A percentile compares a stretch with the other conserved stretches of the same genome.
Evolutionary conservation across 2,888 invertebrate species (phyloP).

Genomic region (Disparrhopalites patrizii): DNA sequence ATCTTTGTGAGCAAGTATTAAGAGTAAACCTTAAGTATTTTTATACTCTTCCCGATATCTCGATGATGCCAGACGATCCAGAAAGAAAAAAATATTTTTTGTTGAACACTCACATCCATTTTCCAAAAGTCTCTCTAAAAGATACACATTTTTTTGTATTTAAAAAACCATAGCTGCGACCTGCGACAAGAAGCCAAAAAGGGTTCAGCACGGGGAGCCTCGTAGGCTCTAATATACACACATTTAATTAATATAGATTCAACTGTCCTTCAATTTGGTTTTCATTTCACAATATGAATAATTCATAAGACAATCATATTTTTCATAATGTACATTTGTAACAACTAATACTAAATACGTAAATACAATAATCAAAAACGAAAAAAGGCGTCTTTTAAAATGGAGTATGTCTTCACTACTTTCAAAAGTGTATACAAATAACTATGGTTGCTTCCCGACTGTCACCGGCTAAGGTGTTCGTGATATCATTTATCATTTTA

Average conservation of each 20-base stretch:
- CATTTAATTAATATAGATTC: background rate
- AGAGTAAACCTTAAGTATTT: no score
- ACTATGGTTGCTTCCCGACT: background rate
- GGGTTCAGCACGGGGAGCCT: background rate
- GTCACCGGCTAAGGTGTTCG: no score
- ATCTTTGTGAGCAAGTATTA: no score
- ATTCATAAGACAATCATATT: background rate
- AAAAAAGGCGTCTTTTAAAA: constrained; percentile 2
- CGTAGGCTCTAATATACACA: background rate
- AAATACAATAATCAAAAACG: background rate
- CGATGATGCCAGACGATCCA: no score
- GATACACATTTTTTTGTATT: no score
- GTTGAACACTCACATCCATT: no score
- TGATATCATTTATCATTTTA: no score
- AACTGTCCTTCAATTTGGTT: background rate
- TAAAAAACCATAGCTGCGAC: no score
- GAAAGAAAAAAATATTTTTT: no score
- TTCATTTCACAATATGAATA: background rate
- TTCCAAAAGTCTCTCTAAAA: no score
- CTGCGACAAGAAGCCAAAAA: background rate
- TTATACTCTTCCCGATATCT: no score
- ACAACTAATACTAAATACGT: background rate
- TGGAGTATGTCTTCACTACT: background rate
- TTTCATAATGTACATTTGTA: background rate
- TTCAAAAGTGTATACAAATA: background rate